Base-by-base conservation (phyloP, 2,113 vertebrate genomes). In the Periophthalmodon schlosseri region DNA sequence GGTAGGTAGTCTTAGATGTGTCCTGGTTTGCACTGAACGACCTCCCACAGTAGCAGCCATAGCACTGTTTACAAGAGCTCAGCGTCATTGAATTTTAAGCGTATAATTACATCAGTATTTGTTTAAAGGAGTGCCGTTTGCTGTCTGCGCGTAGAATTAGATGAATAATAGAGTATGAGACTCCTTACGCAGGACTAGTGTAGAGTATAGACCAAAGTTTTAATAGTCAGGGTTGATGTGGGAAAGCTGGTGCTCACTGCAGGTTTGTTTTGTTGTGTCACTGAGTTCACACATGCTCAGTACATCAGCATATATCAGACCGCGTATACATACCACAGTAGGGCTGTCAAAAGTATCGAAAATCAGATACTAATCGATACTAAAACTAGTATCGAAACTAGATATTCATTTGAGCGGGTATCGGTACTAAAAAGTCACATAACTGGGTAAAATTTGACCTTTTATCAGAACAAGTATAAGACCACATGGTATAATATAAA, bases 201-300 rank as follows among this genome's bases (percentile, higher is more conserved):
- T 49, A 49, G 16, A 52, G 50, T 16, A 20, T 3, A 52, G 13
- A 34, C 7, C 28, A 28, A 8, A 34, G 28, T 33, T 2, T 34
- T 1, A 63, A 5, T 28, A 24, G n/a, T 13, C n/a, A 57, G 21
- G 3, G 23, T 14, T 6, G 23, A 60, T 24, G 23, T 60, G 57
- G 57, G 57, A 60, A 60, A 60, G 57, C 13, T 28, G 56, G 10
- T 5, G 20, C 56, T 23, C 2, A 12, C 56, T 23, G 16, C 24
- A 6, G 28, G 21, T 60, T 60, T 60, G 23, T 60, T 60, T 28
- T 28, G 24, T 28, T 5, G 23, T 60, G 57, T 1, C 57, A 60
- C 57, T 14, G 57, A 28, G 57, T 60, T 60, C 14, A 13, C 57
- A 60, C 57, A 60, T 60, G 57, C 57, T 60, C 57, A 60, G 57